These are phyloP conservation scores for Tipula lateralis DNA, from an alignment of 2,888 invertebrate genomes.

Conservation along the genomic window DNA sequence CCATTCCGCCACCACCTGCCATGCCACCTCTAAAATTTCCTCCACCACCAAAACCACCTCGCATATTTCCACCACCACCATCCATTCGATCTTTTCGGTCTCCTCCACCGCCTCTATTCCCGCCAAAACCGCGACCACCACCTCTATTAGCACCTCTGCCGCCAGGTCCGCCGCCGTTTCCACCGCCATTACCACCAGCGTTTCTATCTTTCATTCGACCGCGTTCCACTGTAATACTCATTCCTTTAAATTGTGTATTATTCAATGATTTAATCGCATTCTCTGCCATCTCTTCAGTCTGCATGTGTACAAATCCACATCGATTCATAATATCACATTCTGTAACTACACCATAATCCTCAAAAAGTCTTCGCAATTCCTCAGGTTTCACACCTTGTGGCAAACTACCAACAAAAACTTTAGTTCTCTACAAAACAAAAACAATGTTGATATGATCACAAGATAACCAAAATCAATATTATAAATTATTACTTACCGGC, in stretches of 20 bases:
- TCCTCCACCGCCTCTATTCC: conserved; percentile 41
- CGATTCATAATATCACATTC: conserved; percentile 94
- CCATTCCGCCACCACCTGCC: conserved; percentile 43
- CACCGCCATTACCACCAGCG: conserved; percentile 49
- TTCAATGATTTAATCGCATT: conserved; percentile 76
- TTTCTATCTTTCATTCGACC: conserved; percentile 69
- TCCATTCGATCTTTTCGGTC: conserved; percentile 36
- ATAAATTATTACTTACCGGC: neutral
- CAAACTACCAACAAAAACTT: conserved; percentile 91
- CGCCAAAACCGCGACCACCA: conserved; percentile 37
- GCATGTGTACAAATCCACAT: conserved; percentile 91
- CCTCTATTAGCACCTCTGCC: conserved; percentile 34
- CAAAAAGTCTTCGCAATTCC: conserved; percentile 76
- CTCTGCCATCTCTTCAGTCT: conserved; percentile 73
- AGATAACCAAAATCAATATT: neutral
- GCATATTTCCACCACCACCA: conserved; percentile 30
- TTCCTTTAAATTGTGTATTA: conserved; percentile 77
- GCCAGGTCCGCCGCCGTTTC: conserved; percentile 52
- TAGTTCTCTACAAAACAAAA: conserved; percentile 59
- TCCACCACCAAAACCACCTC: conserved; percentile 33
- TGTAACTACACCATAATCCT: conserved; percentile 79
- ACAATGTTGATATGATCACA: neutral
- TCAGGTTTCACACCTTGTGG: conserved; percentile 78
- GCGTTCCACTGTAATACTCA: conserved; percentile 77
- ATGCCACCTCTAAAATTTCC: conserved; percentile 39